These are phyloP conservation scores for Branchinecta lindahli DNA, from an alignment of 1,140 invertebrate genomes.

Conservation along the genomic window DNA sequence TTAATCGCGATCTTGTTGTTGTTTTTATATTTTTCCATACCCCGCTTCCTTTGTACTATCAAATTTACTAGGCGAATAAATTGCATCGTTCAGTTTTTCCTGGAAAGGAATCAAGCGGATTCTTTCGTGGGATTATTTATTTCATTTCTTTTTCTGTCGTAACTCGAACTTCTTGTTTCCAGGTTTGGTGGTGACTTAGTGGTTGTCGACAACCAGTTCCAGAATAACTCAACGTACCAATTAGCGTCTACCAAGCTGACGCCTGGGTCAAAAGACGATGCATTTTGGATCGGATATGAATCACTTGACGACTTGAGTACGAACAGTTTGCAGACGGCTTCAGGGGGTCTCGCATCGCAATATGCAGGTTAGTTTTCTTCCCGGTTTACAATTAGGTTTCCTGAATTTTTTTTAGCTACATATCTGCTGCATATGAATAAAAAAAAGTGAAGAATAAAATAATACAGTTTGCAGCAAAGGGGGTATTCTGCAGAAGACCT, in stretches of 20 bases:
- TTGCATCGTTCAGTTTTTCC: background rate
- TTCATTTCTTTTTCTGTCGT: too few relatives aligned
- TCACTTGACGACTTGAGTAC: conserved; percentile 79
- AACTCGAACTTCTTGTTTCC: conserved; percentile 20
- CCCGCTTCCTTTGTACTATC: background rate
- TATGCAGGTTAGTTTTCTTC: conserved; percentile 48
- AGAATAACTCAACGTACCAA: conserved; percentile 74
- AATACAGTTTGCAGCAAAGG: too few relatives aligned
- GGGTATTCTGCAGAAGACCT: too few relatives aligned
- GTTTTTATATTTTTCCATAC: background rate
- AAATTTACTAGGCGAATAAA: conserved; percentile 10
- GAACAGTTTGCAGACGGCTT: conserved; percentile 81
- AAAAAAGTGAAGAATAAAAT: too few relatives aligned
- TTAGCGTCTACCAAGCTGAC: conserved; percentile 42
- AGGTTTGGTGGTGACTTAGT: conserved; percentile 86
- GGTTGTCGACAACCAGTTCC: conserved; percentile 67
- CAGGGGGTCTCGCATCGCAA: conserved; percentile 74
- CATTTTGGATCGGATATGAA: conserved; percentile 71
- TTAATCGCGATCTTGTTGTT: conserved; percentile 9
- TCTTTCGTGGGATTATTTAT: too few relatives aligned
- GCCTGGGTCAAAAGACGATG: conserved; percentile 37
- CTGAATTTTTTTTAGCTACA: too few relatives aligned
- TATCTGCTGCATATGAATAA: too few relatives aligned
- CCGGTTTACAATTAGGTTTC: too few relatives aligned
- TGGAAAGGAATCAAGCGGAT: too few relatives aligned